Conservation (phyloP, 1,140 invertebrate species). For the Hyles euphorbiae region DNA sequence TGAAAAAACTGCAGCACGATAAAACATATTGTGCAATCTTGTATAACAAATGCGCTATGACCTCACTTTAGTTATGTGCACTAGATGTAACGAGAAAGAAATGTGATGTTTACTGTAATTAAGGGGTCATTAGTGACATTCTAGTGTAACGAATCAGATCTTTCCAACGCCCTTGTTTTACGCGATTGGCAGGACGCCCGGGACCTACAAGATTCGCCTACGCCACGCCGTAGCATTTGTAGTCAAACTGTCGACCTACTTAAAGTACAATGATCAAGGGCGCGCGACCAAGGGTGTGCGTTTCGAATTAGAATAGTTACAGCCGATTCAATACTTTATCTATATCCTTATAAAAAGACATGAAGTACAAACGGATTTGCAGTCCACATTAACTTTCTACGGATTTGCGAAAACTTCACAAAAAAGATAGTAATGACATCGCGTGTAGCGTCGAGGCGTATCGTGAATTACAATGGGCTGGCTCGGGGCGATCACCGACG, state of each 20-base stretch:
- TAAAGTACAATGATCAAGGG: slow-evolving; percentile 10
- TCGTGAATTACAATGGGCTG: slow-evolving; percentile 66
- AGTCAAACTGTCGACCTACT: slow-evolving; percentile 8
- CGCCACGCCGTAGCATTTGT: slow-evolving; percentile 16
- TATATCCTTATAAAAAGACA: too few relatives aligned
- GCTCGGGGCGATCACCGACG: slow-evolving; percentile 50
- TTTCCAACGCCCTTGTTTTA: slow-evolving; percentile 10
- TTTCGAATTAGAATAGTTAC: too few relatives aligned
- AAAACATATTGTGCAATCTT: too few relatives aligned
- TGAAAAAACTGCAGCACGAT: too few relatives aligned
- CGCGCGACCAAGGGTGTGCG: background rate
- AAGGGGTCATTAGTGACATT: too few relatives aligned
- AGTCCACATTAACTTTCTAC: slow-evolving; percentile 44
- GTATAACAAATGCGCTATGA: too few relatives aligned
- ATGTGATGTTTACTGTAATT: too few relatives aligned
- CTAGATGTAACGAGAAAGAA: too few relatives aligned
- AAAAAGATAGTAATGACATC: slow-evolving; percentile 58
- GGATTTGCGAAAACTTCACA: slow-evolving; percentile 55
- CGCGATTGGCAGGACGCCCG: slow-evolving; percentile 12
- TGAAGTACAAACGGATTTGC: background rate
- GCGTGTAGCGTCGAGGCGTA: slow-evolving; percentile 61
- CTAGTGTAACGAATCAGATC: too few relatives aligned
- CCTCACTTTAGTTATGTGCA: too few relatives aligned
- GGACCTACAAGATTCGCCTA: slow-evolving; percentile 12
- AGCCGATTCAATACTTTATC: too few relatives aligned